Conservation (phyloP, 2,113 vertebrate species). For the Pygoscelis antarcticus region DNA sequence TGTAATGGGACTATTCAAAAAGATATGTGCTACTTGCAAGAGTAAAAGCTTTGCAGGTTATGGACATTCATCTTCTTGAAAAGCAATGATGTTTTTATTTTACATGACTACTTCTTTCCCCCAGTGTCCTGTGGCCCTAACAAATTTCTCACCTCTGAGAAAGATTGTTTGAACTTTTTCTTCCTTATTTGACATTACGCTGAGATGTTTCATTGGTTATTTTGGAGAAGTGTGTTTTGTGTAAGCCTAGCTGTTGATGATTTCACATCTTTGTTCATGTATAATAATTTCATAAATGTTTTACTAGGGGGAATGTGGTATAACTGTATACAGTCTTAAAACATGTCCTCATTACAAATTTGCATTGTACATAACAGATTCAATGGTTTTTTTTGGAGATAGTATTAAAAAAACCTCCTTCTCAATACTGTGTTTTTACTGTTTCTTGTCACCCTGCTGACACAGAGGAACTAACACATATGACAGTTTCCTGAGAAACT, state of each 20-base stretch:
- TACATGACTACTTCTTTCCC: background rate
- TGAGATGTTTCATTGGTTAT: background rate
- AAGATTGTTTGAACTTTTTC: background rate
- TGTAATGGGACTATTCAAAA: background rate
- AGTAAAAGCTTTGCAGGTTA: background rate
- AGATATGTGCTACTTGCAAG: background rate
- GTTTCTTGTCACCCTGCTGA: background rate
- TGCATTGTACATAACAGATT: background rate
- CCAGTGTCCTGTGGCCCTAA: background rate
- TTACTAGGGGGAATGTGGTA: background rate
- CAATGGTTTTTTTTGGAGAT: background rate
- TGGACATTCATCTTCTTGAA: background rate
- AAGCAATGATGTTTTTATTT: background rate
- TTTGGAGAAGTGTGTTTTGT: background rate
- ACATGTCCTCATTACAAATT: background rate
- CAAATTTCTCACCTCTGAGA: background rate
- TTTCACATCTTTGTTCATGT: rapidly evolving
- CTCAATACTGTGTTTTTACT: background rate
- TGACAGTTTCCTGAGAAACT: background rate
- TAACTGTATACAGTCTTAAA: background rate
- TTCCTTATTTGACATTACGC: background rate
- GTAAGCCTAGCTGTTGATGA: background rate
- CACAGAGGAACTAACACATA: background rate
- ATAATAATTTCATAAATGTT: background rate
- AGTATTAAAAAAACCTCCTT: background rate